Evolutionary conservation across 2,888 invertebrate species (phyloP), one percentile per base, ranked within the genome.

Genomic region (Congeria kusceri): DNA sequence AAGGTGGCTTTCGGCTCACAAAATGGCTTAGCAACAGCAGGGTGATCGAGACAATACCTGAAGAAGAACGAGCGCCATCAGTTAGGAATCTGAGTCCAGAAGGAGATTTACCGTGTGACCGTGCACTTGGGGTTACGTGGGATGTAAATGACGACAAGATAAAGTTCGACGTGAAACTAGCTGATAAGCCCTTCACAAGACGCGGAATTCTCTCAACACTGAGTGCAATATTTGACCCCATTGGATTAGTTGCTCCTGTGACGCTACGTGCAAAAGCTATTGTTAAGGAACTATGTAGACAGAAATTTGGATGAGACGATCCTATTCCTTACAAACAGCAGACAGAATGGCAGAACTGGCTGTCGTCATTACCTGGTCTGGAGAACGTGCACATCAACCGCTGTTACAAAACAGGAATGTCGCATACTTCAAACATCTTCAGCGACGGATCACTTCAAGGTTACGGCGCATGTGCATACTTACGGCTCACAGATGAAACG

Each of bases 291-390:
- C 23, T 80, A 7, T 84, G 76, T 65, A 72, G 63, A 59, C 7
- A 28, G 28, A 65, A 77, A 18, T 5, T 77, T 25, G 76, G 67
- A n/a, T 86, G 85, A 80, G 85, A 86, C 66, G 77, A 83, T 20
- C 13, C 23, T 11, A 74, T 86, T 20, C 57, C 74, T 4, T 29
- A 67, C 15, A 25, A 47, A 3, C n/a, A 64, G 5, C 13, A 46
- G 13, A 15, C n/a, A n/a, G 63, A 76, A 59, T 84, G 84, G 84
- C 57, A 71, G 53, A 28, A 68, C 23, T 85, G 86, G 83, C 25
- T 71, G 20, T 39, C 1, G 18, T 75, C 32, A 5, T 47, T 87
- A 29, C 65, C 76, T 5, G 20, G n/a, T 23, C 47, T 86, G 23
- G 72, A 77, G 46, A 67, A 64, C 9, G n/a, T 87, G n/a, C n/a